Evolutionary conservation across 1,140 invertebrate species (phyloP).

Genomic region (Diprion similis): DNA sequence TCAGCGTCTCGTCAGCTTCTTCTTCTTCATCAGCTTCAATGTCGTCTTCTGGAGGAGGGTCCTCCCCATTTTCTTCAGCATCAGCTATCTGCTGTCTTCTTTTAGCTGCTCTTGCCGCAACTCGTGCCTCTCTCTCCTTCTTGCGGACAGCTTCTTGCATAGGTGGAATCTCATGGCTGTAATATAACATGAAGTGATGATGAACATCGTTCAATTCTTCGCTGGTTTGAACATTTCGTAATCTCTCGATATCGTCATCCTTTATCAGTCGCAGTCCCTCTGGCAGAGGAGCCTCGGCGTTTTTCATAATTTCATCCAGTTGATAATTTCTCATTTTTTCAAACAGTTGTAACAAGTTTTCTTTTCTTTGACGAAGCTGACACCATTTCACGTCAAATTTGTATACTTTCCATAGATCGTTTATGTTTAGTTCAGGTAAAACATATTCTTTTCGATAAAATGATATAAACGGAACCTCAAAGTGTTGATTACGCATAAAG

Average conservation of each 20-base stretch:
- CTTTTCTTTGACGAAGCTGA: constrained; percentile 86
- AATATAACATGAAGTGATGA: constrained; percentile 93
- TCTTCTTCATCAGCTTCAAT: constrained; percentile 65
- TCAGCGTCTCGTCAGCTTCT: constrained; percentile 71
- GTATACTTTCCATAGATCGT: constrained; percentile 97
- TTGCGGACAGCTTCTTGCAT: constrained; percentile 79
- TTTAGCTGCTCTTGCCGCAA: constrained; percentile 55
- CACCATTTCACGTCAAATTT: constrained; percentile 98
- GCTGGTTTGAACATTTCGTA: constrained; percentile 81
- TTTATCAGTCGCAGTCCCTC: constrained; percentile 83
- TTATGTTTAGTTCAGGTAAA: constrained; percentile 91
- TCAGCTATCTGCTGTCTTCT: constrained; percentile 58
- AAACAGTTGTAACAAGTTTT: constrained; percentile 82
- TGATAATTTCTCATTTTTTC: constrained; percentile 95
- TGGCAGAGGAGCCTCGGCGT: constrained; percentile 83
- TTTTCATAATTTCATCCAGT: constrained; percentile 81
- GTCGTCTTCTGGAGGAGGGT: constrained; percentile 59
- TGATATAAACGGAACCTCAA: constrained; percentile 98
- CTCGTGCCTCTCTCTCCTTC: constrained; percentile 66
- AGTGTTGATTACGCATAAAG: constrained; percentile 93
- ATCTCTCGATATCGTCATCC: constrained; percentile 86
- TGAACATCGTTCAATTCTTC: constrained; percentile 94
- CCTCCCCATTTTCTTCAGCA: constrained; percentile 70
- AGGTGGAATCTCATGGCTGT: constrained; percentile 82
- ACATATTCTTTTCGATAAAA: constrained; percentile 99